Evolutionary conservation across 2,113 vertebrate genomes (phyloP), one percentile per base, ranked within the genome.

Genomic region (Phocoena sinus): DNA sequence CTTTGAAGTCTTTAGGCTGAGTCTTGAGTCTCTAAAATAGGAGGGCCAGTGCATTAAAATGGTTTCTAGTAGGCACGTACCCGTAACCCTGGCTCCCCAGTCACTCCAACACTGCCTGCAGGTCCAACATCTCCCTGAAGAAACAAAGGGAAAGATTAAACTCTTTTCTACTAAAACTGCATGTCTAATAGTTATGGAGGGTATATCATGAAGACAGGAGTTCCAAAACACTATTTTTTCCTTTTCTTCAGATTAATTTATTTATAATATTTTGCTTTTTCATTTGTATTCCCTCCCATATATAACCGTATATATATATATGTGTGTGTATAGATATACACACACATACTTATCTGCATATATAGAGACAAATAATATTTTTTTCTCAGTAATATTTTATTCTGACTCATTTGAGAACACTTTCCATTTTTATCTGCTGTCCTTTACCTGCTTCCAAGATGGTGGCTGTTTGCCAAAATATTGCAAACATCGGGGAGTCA

Each of bases 61-160:
- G 33, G 79, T 83, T 95, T 91, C n/a, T 10, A 53, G 28, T 9
- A 79, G 33, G 53, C 71, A 93, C 99, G 99, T 94, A 99, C 99
- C 97, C 99, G 97, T 68, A 99, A 92, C 36, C 99, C 99, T 89
- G 98, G 97, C 70, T 99, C 91, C 25, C 91, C 91, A 85, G 98
- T 58, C 91, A 98, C 99, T 65, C 99, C 99, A 96, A 98, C 97
- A 88, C 96, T 97, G 96, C 99, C 99, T 17, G 89, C 47, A 84
- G 98, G 97, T 44, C 99, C 99, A 68, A 38, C 33, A 80, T 99
- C 99, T 97, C 99, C 99, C 99, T 99, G 97, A 80, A 97, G 81
- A 97, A 63, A 98, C 47, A 97, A 92, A 77, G 74, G 26, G 47
- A 50, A 95, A 74, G 31, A 65, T 31, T 36, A 82, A 92, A 62